Evolutionary conservation across 2,113 vertebrate genomes (phyloP), one percentile per base, ranked within the genome.

Genomic region (Corapipo altera): DNA sequence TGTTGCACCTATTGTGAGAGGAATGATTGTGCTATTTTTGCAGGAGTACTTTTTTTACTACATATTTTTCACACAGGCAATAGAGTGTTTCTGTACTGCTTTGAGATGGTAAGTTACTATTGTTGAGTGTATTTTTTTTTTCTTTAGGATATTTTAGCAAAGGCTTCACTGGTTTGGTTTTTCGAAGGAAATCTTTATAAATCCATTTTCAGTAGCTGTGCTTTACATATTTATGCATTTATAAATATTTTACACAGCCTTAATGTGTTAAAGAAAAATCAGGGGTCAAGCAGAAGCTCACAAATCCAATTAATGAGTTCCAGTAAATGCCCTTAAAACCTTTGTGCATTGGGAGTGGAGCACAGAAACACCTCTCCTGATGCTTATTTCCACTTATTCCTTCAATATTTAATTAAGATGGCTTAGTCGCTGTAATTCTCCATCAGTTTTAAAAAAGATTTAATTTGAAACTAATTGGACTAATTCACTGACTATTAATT

Each of bases 401-500:
- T 88, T 95, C 59, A 88, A 48, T 90, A 88, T 94, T 94, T 95
- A 94, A 94, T 97, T 92, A 95, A 65, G 13, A 64, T 18, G 49
- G 58, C 52, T 85, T 94, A 54, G 46, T 72, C 1, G 6, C 66
- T 73, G 11, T 83, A 84, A 87, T 88, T 88, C 24, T 76, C 32
- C 24, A 22, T 78, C 51, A 83, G 6, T 69, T 82, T 85, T 93
- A 14, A 43, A 81, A 79, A 79, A 94, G 6, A 55, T 33, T 73
- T 90, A 72, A 94, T 95, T 91, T 81, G 64, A 91, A 96, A 86
- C 27, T 85, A 90, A 90, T 91, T 79, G 79, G 51, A 58, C 59
- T 62, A 65, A 84, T 85, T 59, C 35, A 30, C 28, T 79, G 73
- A 49, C 43, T 91, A 3, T 66, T 91, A 88, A 81, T 88, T 91